Evolutionary conservation across 2,888 invertebrate genomes (phyloP), one percentile per base, ranked within the genome.

Genomic region (Lordiphosa fenestrarum): DNA sequence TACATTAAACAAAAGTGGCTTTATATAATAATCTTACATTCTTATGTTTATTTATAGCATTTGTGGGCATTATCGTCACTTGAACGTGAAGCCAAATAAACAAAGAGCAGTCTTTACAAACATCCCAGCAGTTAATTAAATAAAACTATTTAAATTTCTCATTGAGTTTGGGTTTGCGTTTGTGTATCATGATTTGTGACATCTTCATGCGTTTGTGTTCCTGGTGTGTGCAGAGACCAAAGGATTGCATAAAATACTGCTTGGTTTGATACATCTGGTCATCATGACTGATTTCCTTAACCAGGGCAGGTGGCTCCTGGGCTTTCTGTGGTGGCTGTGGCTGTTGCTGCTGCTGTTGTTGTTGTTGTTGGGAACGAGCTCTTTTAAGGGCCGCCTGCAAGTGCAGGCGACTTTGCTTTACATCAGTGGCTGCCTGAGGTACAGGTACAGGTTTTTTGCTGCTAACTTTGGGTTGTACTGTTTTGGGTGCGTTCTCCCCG

Each of bases 221-320:
- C 9, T 38, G 15, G 12, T 58, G 61, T 0, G 84, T 66, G 66
- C 75, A 74, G 3, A 77, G 84, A 10, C 69, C 75, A 19, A 84
- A 23, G 6, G 58, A 35, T 7, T 66, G 47, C 46, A 77, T 40
- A 37, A 74, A 84, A 5, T 7, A 4, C 35, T 84, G 58, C 41
- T 84, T 68, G 2, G 50, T n/a, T 15, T 4, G 46, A 4, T 35
- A 35, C 4, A 13, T 6, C 15, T 56, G 41, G 7, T 41, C 25
- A n/a, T 54, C 55, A 37, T 9, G 30, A 15, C 61, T 13, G 15
- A 13, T 36, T 5, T n/a, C 6, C 7, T 39, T 19, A 5, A 9
- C 36, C 9, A 30, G 30, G 30, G 9, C 9, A 9, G 9, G 30
- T 30, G 7, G 9, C 30, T 30, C 25, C 7, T 25, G 6, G 1